phyloP scores from a whole-genome alignment of 1,140 invertebrate genomes.

The Neomicropteryx cornuta region DNA sequence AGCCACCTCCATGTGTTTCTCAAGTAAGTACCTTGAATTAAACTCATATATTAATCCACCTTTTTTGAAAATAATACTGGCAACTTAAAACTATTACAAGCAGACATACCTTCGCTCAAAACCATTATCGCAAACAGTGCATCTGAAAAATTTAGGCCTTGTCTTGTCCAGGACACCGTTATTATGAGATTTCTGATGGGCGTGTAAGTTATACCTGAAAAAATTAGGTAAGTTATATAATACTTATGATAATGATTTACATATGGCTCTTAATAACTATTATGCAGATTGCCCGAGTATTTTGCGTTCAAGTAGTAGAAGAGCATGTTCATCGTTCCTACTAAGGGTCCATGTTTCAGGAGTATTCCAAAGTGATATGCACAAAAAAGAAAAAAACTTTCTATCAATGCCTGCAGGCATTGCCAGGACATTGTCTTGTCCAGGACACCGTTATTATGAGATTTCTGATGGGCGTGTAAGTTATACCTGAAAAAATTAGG shows the following conservation, averaged over 20 bases:
- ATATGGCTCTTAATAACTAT: too few species aligned
- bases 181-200: conserved; percentile 36
- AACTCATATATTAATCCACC: not conserved
- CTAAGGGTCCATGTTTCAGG: too few species aligned
- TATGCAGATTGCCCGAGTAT: too few species aligned
- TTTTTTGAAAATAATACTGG: not conserved
- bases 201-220: conserved; percentile 32
- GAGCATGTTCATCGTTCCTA: too few species aligned
- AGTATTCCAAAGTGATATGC: too few species aligned
- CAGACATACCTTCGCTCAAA: conserved; percentile 25
- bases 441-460: conserved; percentile 26
- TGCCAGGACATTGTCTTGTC: conserved; percentile 6
- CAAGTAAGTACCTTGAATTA: conserved; percentile 25
- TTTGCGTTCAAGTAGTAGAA: too few species aligned
- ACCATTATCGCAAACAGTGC: conserved; percentile 29
- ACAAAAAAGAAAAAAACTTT: too few species aligned
- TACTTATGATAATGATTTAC: too few species aligned
- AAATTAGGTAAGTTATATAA: not conserved
- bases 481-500: conserved; percentile 24
- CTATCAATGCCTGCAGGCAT: too few species aligned
- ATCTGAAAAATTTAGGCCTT: conserved; percentile 24
- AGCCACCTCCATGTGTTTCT: conserved; percentile 27
- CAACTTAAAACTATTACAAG: not conserved
- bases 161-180: conserved; percentile 14
- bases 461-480: conserved; percentile 35